Base-by-base conservation (phyloP, 2,113 vertebrate genomes). In the Anser brachyrhynchus region DNA sequence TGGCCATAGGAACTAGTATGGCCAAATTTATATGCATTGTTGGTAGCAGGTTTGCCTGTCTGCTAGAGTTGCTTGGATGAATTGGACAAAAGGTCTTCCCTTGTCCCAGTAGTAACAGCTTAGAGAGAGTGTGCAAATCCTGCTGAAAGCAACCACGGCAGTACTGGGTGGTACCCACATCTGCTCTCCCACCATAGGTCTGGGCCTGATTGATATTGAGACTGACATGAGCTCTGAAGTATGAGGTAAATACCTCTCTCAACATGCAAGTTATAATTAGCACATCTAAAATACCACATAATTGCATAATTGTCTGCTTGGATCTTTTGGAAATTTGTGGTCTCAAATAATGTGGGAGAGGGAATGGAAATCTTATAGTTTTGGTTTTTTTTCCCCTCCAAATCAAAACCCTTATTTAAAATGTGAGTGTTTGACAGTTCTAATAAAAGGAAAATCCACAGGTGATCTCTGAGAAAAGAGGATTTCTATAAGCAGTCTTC, bases 391-490 rank as follows among this genome's bases (percentile, higher is more conserved):
- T 35, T 39, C 5, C 18, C 51, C n/a, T 86, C 39, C 20, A 23
- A 88, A 70, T 90, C 66, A 89, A 70, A n/a, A 0, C 11, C 28
- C 11, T n/a, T 66, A 75, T 54, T 93, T 83, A 80, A 77, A 95
- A 83, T 71, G 43, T 88, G 82, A 64, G 19, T 89, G 77, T 76
- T 85, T 69, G 89, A 39, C 39, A 39, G 39, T 39, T 39, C 39
- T 39, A 39, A 39, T 39, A 39, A 39, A 39, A 39, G 39, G 39
- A 39, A 39, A 39, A 39, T 39, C 39, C 94, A 88, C 89, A 96
- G 89, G 90, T 96, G 91, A 96, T 97, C 86, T 94, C 87, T 89
- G 77, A 95, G 94, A 90, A 35, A 66, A 95, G 87, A 96, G 81
- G 92, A 93, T 96, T 97, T 94, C 80, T 51, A 14, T 97, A 96